Evolutionary conservation across 2,797 vertebrate species (phyloP).

Genomic region (Dendrocincla fuliginosa): DNA sequence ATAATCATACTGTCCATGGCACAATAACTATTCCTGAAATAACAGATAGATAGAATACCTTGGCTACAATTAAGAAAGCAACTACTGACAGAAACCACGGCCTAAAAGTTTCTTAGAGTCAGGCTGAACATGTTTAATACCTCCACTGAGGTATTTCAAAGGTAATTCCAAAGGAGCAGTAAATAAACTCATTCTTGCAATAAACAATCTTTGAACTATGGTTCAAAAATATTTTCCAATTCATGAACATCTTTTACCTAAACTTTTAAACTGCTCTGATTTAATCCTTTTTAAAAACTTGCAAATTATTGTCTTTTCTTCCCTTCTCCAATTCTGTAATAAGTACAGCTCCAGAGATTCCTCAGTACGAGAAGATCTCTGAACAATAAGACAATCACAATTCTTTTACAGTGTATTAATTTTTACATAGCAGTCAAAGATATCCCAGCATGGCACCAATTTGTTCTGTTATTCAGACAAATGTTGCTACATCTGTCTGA

Average conservation of each 20-base stretch:
- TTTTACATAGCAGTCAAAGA: conserved; percentile 2
- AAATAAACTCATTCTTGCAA: background rate
- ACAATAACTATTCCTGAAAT: background rate
- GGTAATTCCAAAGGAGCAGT: background rate
- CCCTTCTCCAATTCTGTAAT: background rate
- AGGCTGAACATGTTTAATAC: background rate
- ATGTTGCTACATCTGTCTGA: background rate
- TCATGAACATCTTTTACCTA: background rate
- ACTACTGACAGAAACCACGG: background rate
- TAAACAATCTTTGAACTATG: background rate
- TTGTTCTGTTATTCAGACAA: background rate
- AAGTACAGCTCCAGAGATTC: background rate
- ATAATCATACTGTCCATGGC: background rate
- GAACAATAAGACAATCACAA: background rate
- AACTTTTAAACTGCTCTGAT: background rate
- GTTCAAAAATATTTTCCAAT: background rate
- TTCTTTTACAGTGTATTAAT: background rate
- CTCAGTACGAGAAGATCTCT: background rate
- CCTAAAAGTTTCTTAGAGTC: background rate
- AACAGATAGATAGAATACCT: background rate
- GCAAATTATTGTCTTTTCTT: background rate
- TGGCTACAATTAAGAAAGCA: background rate
- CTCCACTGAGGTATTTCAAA: background rate
- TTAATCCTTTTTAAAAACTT: fast-evolving
- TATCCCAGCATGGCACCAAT: background rate